A percentile compares a stretch with the other conserved stretches of the same genome.
phyloP scores from a whole-genome alignment of 2,797 vertebrate genomes.

The Platalea minor region DNA sequence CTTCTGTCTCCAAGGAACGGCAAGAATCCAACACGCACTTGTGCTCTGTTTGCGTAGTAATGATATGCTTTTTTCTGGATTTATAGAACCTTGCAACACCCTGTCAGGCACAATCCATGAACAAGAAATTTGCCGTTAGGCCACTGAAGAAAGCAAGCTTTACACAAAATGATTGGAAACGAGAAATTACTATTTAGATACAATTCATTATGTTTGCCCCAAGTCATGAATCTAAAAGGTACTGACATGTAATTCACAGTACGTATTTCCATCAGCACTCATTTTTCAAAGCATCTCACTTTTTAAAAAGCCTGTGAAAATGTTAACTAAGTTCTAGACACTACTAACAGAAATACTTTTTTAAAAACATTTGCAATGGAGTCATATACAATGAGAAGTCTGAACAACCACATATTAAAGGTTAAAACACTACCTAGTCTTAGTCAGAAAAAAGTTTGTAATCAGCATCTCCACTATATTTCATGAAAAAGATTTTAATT shows the following conservation, averaged over 20 bases:
- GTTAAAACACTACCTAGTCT: background rate
- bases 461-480: background rate
- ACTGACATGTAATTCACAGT: background rate
- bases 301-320: background rate
- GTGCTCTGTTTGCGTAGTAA: constrained; percentile 95
- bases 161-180: background rate
- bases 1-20: constrained; percentile 90
- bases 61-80: constrained; percentile 89
- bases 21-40: constrained; percentile 98
- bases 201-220: background rate
- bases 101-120: constrained; percentile 66
- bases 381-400: background rate
- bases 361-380: background rate
- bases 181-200: background rate
- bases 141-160: background rate
- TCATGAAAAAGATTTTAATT: background rate
- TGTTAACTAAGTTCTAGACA: background rate
- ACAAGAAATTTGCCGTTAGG: background rate
- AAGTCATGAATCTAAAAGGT: background rate
- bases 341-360: background rate
- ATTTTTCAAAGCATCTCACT: background rate
- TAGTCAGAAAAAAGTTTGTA: background rate
- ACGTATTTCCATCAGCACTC: background rate
- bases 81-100: constrained; percentile 94
- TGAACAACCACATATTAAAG: background rate